phyloP scores from a whole-genome alignment of 2,113 vertebrate genomes.

The Gallinago undulata region DNA sequence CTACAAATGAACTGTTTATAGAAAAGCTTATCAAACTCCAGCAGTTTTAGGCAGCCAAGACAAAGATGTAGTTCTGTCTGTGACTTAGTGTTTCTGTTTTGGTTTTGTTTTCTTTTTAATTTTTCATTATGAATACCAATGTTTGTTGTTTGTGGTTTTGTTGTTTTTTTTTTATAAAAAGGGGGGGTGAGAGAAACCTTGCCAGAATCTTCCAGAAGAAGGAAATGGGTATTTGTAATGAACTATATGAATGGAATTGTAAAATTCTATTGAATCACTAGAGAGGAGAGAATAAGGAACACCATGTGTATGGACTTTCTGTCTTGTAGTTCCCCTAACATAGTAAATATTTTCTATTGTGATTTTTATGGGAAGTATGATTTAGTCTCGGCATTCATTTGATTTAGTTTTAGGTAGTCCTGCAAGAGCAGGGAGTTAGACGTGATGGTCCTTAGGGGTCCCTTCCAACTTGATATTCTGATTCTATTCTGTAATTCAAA shows the following conservation, averaged over 20 bases:
- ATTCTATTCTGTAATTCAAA: neutral
- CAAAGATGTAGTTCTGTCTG: neutral
- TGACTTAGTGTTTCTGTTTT: neutral
- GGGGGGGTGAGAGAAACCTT: neutral
- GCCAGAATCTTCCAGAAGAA: neutral
- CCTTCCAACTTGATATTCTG: neutral
- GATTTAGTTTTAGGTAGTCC: neutral
- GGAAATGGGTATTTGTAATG: neutral
- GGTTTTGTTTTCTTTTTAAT: neutral
- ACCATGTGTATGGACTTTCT: neutral
- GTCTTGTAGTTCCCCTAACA: neutral
- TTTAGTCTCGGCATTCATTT: neutral
- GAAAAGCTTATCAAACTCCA: neutral
- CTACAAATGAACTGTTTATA: neutral
- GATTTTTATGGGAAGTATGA: neutral
- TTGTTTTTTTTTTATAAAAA: neutral
- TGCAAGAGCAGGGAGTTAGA: neutral
- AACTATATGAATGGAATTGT: neutral
- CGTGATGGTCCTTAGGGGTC: neutral
- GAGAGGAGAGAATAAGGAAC: neutral
- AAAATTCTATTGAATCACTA: neutral
- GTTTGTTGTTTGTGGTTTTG: neutral
- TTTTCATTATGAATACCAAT: neutral
- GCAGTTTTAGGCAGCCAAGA: neutral
- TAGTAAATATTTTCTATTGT: neutral